Evolutionary conservation across 53 echinoderm and acorn worm species (phyloP), one percentile per base, ranked within the genome.

Genomic region (Stichopus horrens): DNA sequence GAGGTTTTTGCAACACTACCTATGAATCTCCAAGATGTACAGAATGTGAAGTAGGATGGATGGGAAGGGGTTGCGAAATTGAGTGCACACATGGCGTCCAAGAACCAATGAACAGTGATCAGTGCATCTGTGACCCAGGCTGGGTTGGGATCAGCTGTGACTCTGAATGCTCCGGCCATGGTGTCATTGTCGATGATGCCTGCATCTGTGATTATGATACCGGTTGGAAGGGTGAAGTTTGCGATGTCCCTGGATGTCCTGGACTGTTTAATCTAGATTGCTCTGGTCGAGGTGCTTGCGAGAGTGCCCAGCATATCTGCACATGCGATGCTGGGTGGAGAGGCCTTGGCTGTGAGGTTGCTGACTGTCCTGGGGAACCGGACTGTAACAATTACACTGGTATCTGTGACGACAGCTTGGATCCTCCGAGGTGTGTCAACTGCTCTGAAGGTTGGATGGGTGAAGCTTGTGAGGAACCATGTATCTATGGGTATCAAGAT

Each of bases 141-240:
- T 96, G 96, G 96, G 91, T 88, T 68, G 94, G 96, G 54, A 94
- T 93, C 51, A 94, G 96, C 54, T 96, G 96, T 77, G 93, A 96
- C 77, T 92, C 92, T 0, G 96, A 96, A 59, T 96, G 96, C 52
- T 96, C 96, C 7, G 94, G 90, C 52, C 93, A 96, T 93, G 96
- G 96, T 53, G 86, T 90, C 58, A 90, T 96, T 58, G 73, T 91
- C 9, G 76, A 96, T 87, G 88, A 74, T 71, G 75, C 63, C 21
- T 96, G 96, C 74, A 74, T 83, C 19, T 96, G 96, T 89, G 88
- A 93, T 86, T 95, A 91, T 86, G 93, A 91, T 18, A 90, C 92
- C 2, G 96, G 93, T 9, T 96, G 96, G 96, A 94, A 94, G 54
- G 96, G 96, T 51, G 93, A 94, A 55, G 87, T 96, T 6, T 96